phyloP scores from a whole-genome alignment of 2,113 vertebrate species.

The Pipa parva region DNA sequence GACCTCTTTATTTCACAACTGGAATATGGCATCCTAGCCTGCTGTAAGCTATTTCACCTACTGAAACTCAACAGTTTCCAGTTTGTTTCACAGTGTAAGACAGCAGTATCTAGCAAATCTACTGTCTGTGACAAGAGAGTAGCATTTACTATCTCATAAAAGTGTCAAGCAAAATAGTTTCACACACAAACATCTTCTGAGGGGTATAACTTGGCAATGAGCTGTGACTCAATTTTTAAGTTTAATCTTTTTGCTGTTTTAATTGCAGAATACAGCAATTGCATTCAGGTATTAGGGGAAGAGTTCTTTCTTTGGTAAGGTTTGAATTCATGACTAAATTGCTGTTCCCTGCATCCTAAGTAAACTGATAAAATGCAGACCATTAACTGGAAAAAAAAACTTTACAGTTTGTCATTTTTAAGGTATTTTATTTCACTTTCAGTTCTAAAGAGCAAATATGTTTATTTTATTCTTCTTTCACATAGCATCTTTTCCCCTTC shows the following conservation, averaged over 20 bases:
- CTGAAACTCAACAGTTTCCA: slow-evolving; percentile 17
- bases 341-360: too few relatives aligned
- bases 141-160: slow-evolving; percentile 23
- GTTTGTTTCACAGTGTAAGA: slow-evolving; percentile 2
- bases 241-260: neutral
- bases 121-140: neutral
- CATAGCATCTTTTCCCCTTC: too few relatives aligned
- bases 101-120: neutral
- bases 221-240: neutral
- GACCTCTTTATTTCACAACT: slow-evolving; percentile 38
- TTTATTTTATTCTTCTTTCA: too few relatives aligned
- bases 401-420: too few relatives aligned
- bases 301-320: too few relatives aligned
- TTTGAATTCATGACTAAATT: too few relatives aligned
- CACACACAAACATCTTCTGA: neutral
- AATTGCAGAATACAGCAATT: too few relatives aligned
- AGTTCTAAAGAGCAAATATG: too few relatives aligned
- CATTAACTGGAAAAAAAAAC: too few relatives aligned
- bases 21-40: slow-evolving; percentile 3
- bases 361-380: too few relatives aligned
- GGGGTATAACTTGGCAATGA: slow-evolving; percentile 1
- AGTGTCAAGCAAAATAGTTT: neutral
- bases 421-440: too few relatives aligned
- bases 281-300: too few relatives aligned
- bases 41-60: slow-evolving; percentile 31